Evolutionary conservation across 2,888 invertebrate genomes (phyloP), one percentile per base, ranked within the genome.

Genomic region (Thyatira batis): DNA sequence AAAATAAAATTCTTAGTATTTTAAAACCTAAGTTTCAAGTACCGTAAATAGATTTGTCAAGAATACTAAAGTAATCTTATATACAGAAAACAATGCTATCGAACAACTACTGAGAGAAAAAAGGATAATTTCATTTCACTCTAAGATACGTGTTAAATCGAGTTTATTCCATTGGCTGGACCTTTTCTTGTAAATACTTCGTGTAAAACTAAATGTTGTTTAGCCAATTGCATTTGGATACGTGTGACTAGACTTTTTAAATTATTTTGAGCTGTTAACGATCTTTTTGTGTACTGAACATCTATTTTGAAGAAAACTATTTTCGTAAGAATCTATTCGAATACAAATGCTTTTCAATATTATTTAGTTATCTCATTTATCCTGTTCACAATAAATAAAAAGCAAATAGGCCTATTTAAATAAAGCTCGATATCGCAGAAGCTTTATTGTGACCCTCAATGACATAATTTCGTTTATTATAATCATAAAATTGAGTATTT

Each of bases 151-250:
- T 55, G 53, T 55, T 51, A 57, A 65, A 70, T 61, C 58, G 54
- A 51, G 53, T 63, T 61, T 59, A 60, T 52, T 53, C 54, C 52
- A 49, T 63, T 61, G 61, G 67, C 67, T 63, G 56, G 53, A 57
- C 54, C 20, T 49, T 57, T 55, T 59, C 56, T 48, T 56, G 53
- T 49, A n/a, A n/a, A n/a, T n/a, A 53, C 46, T 62, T 51, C 51
- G 54, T 53, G 56, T 52, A 51, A 54, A 65, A 57, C 50, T 58
- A 52, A 57, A 62, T 57, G 57, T 65, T 53, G 56, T 56, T 58
- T 39, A 49, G 51, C 50, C 52, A 27, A 53, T 54, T 59, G 53
- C 51, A 56, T 51, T 63, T 46, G 49, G 28, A 49, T 53, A 55
- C 49, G 30, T 44, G 27, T 33, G 52, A 58, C 39, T 25, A 25